These are phyloP conservation scores for Neogobius melanostomus DNA, from an alignment of 2,113 vertebrate species.

Conservation along the genomic window DNA sequence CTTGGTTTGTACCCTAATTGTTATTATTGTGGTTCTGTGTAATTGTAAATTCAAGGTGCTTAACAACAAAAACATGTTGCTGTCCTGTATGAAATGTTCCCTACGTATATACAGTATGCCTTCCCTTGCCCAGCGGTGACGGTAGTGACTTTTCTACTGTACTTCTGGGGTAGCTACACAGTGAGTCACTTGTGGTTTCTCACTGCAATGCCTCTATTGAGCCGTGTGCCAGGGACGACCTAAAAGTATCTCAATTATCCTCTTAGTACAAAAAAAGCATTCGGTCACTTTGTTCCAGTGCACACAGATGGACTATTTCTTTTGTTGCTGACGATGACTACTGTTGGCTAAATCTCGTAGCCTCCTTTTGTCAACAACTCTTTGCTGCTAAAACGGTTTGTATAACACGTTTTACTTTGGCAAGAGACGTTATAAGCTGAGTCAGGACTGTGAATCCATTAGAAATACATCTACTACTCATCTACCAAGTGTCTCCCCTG, in stretches of 20 bases:
- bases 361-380: slow-evolving; percentile 9
- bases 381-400: slow-evolving; percentile 41
- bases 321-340: slow-evolving; percentile 17
- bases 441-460: slow-evolving; percentile 50
- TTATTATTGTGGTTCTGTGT: no score
- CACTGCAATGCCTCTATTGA: slow-evolving; percentile 24
- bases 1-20: no score
- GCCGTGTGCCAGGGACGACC: background rate
- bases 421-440: slow-evolving; percentile 43
- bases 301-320: background rate
- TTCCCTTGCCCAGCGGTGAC: background rate
- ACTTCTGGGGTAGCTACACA: slow-evolving; percentile 36
- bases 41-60: no score
- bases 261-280: background rate
- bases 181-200: slow-evolving; percentile 55
- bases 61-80: no score
- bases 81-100: no score
- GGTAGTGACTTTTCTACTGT: background rate
- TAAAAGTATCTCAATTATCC: background rate
- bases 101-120: no score
- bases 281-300: slow-evolving; percentile 6
- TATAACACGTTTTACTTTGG: slow-evolving; percentile 34
- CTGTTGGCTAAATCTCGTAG: slow-evolving; percentile 11
- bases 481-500: slow-evolving; percentile 40
- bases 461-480: slow-evolving; percentile 43